Percentiles rank a stretch among this genome's conserved stretches.
Evolutionary conservation across 2,113 vertebrate genomes (phyloP).

Genomic region (Bubo blakistoni): DNA sequence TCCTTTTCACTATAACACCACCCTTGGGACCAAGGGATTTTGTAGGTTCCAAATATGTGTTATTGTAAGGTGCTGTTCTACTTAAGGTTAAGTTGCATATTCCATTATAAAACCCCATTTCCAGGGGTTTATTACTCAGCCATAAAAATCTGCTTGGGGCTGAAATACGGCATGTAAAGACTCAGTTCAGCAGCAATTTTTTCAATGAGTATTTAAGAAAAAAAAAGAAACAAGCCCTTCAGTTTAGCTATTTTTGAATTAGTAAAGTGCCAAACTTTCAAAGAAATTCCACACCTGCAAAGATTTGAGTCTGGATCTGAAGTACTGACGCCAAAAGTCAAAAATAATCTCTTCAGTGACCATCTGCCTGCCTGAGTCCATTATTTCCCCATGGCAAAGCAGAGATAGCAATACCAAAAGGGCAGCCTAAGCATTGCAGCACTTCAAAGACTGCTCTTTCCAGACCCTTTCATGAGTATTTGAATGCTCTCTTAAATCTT

Average conservation of each 20-base stretch:
- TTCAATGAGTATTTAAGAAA: neutral
- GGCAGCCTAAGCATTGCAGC: neutral
- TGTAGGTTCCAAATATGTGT: constrained; percentile 44
- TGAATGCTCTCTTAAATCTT: neutral
- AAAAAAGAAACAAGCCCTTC: neutral
- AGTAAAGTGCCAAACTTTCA: neutral
- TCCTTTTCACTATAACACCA: constrained; percentile 58
- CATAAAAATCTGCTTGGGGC: constrained; percentile 65
- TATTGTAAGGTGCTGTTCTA: constrained; percentile 62
- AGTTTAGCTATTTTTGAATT: neutral
- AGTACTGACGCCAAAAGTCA: neutral
- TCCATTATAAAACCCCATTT: constrained; percentile 71
- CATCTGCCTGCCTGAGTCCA: neutral
- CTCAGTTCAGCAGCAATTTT: constrained; percentile 18
- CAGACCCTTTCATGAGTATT: neutral
- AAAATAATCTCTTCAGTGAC: neutral
- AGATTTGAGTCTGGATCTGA: neutral
- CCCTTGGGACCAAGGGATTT: constrained; percentile 64
- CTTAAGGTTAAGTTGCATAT: constrained; percentile 70
- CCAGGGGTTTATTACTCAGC: constrained; percentile 69
- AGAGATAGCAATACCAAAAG: neutral
- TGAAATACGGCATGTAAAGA: constrained; percentile 49
- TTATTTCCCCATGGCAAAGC: neutral
- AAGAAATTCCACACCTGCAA: neutral
- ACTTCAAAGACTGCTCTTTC: neutral